phyloP scores from a whole-genome alignment of 2,888 invertebrate genomes.

The Sipha maydis region DNA sequence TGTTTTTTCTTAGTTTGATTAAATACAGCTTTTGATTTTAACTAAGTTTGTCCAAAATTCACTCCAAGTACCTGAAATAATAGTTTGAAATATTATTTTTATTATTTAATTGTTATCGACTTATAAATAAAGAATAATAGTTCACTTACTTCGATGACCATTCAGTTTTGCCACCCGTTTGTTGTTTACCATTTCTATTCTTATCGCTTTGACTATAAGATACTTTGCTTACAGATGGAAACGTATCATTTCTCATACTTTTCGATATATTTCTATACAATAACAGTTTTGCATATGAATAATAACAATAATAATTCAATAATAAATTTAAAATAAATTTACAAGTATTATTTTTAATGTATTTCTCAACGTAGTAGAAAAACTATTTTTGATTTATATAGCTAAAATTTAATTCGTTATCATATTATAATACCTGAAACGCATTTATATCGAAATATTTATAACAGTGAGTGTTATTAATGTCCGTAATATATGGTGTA shows the following conservation, averaged over 20 bases:
- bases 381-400: no score
- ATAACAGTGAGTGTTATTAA: no score
- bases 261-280: constrained; percentile 36
- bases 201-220: constrained; percentile 38
- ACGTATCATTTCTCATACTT: constrained; percentile 43
- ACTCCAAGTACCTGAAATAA: constrained; percentile 51
- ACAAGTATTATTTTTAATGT: no score
- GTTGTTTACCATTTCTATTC: constrained; percentile 38
- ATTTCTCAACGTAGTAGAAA: no score
- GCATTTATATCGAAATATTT: no score
- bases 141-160: constrained; percentile 48
- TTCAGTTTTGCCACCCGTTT: constrained; percentile 11
- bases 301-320: neutral
- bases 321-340: no score
- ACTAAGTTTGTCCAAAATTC: neutral
- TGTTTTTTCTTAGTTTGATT: constrained; percentile 40
- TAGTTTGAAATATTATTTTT: neutral
- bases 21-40: constrained; percentile 39
- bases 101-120: neutral
- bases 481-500: no score
- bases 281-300: constrained; percentile 2
- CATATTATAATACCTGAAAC: no score
- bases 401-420: no score
- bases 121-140: neutral
- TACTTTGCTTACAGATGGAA: constrained; percentile 38